Evolutionary conservation across 2,888 invertebrate genomes (phyloP).

Genomic region (Macrosoma leucophasiata): DNA sequence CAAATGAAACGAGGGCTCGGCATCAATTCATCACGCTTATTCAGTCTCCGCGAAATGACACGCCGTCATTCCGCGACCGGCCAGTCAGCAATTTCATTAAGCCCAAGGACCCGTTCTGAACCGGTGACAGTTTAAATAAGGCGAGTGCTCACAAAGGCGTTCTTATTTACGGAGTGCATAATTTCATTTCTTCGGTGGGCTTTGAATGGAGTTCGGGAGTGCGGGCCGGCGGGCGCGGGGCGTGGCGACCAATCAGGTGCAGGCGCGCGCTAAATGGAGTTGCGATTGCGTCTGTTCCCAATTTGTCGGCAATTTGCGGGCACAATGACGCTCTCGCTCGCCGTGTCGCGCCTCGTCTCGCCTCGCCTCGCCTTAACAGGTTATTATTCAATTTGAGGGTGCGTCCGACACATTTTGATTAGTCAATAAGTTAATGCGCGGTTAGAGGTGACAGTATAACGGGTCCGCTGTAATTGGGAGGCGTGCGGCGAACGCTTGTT

Average conservation of each 20-base stretch:
- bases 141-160: slow-evolving; percentile 46
- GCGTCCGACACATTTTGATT: slow-evolving; percentile 66
- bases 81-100: slow-evolving; percentile 35
- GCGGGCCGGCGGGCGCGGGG: slow-evolving; percentile 38
- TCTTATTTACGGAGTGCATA: slow-evolving; percentile 67
- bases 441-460: slow-evolving; percentile 41
- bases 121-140: slow-evolving; percentile 48
- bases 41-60: slow-evolving; percentile 11
- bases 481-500: slow-evolving; percentile 20
- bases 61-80: slow-evolving; percentile 22
- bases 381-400: slow-evolving; percentile 68
- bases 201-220: slow-evolving; percentile 37
- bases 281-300: slow-evolving; percentile 46
- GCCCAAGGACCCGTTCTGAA: slow-evolving; percentile 31
- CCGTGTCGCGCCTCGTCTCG: slow-evolving; percentile 23
- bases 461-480: slow-evolving; percentile 30
- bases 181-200: slow-evolving; percentile 58
- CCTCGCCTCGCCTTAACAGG: slow-evolving; percentile 51
- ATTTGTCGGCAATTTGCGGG: slow-evolving; percentile 66
- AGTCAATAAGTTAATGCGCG: slow-evolving; percentile 58
- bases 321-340: slow-evolving; percentile 68
- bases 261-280: slow-evolving; percentile 62
- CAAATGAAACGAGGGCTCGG: slow-evolving; percentile 15
- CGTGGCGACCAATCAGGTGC: slow-evolving; percentile 69
- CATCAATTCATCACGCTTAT: slow-evolving; percentile 22